A percentile compares a stretch with the other conserved stretches of the same genome.
Evolutionary conservation across 2,113 vertebrate genomes (phyloP).

Genomic region (Urocitellus parryii): DNA sequence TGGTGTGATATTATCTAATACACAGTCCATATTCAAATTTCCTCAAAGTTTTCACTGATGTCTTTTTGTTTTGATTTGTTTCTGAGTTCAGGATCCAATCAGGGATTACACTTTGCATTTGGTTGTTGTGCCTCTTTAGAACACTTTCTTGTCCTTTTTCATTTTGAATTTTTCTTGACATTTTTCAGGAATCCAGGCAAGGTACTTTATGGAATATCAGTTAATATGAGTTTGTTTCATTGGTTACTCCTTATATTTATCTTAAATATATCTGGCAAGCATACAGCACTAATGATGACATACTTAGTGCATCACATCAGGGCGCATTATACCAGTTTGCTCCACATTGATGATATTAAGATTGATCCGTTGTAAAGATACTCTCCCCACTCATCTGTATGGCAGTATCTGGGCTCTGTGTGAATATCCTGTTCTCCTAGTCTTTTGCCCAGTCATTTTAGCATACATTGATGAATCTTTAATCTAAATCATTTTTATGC

Average conservation of each 20-base stretch:
- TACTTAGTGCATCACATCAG: neutral
- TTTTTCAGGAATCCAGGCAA: slow-evolving; percentile 1
- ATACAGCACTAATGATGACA: neutral
- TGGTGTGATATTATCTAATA: neutral
- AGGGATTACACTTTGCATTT: neutral
- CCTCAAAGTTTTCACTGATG: neutral
- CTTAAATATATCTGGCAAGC: slow-evolving; percentile 37
- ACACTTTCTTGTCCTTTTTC: neutral
- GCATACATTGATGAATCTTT: neutral
- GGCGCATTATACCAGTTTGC: neutral
- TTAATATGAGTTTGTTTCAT: slow-evolving; percentile 4
- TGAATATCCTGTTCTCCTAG: neutral
- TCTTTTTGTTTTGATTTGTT: neutral
- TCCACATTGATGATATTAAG: neutral
- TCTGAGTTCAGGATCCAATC: neutral
- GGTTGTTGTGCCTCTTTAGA: neutral
- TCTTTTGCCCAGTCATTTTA: neutral
- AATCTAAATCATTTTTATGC: neutral
- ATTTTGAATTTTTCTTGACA: neutral
- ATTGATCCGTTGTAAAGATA: neutral
- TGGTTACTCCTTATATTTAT: slow-evolving; percentile 9
- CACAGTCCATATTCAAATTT: neutral
- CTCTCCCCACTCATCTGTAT: neutral
- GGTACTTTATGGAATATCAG: neutral
- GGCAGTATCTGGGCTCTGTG: neutral